These are phyloP conservation scores for Cossypha heuglini DNA, from an alignment of 2,797 vertebrate genomes.

Conservation along the genomic window DNA sequence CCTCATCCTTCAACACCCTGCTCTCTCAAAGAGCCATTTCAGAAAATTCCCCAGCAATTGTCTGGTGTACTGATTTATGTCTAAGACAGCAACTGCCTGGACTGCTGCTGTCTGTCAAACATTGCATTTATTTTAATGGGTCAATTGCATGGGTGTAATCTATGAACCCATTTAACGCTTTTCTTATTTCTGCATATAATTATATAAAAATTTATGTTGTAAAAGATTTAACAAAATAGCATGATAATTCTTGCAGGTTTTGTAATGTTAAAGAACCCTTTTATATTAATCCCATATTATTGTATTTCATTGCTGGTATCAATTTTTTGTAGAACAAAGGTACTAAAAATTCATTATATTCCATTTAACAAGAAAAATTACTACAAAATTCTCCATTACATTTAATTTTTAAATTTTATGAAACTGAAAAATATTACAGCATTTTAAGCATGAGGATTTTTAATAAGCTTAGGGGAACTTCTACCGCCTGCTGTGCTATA, in stretches of 20 bases:
- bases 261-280: not conserved
- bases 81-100: not conserved
- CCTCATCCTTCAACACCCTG: conserved; percentile 6
- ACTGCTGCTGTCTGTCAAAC: not conserved
- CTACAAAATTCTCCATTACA: not conserved
- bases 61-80: not conserved
- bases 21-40: not conserved
- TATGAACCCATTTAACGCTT: not conserved
- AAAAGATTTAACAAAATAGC: not conserved
- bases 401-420: not conserved
- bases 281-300: not conserved
- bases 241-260: not conserved
- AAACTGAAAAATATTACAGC: not conserved
- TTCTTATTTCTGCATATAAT: not conserved
- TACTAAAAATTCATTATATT: not conserved
- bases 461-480: not conserved
- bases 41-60: not conserved
- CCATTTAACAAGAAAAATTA: not conserved
- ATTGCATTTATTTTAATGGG: not conserved
- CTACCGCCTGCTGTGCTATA: not conserved
- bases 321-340: not conserved
- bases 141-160: not conserved
- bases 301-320: not conserved
- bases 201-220: not conserved
- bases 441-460: not conserved